phyloP scores from a whole-genome alignment of 2,113 vertebrate species.

The Phalacrocorax carbo region DNA sequence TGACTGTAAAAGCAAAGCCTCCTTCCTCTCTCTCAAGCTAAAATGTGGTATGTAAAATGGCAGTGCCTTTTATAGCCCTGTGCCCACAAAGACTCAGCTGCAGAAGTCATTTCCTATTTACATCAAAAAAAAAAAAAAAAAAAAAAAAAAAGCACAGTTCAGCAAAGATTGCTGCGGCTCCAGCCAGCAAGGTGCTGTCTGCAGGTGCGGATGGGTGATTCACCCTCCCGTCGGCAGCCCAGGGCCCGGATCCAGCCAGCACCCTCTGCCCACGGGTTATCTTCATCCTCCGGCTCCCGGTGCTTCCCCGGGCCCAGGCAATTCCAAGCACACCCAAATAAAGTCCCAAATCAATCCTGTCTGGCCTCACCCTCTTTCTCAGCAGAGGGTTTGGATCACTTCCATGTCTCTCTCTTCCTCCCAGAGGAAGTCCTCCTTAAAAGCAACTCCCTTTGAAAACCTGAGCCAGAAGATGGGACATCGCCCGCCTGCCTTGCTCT shows the following conservation, averaged over 20 bases:
- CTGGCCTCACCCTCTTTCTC: conserved; percentile 55
- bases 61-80: not conserved
- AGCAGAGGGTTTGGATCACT: conserved; percentile 1
- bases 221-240: not conserved
- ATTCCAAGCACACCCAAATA: conserved; percentile 34
- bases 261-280: not conserved
- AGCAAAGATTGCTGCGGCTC: not conserved
- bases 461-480: not conserved
- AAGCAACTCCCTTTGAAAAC: not conserved
- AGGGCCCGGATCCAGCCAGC: not conserved
- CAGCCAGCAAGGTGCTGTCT: not conserved
- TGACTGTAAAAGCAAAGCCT: not conserved
- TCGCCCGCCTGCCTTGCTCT: not conserved
- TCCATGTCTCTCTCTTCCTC: conserved; percentile 25
- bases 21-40: not conserved
- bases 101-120: conserved; percentile 29
- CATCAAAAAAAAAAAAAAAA: not conserved
- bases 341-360: conserved; percentile 36
- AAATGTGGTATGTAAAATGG: not conserved
- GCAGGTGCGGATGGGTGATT: conserved; percentile 34
- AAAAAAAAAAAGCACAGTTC: not conserved
- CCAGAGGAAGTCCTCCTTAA: conserved; percentile 12
- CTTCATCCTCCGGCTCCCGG: not conserved
- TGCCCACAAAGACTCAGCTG: conserved; percentile 9
- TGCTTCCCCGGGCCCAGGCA: conserved; percentile 4